phyloP scores from a whole-genome alignment of 2,113 vertebrate genomes.

The Pampusana beccarii region DNA sequence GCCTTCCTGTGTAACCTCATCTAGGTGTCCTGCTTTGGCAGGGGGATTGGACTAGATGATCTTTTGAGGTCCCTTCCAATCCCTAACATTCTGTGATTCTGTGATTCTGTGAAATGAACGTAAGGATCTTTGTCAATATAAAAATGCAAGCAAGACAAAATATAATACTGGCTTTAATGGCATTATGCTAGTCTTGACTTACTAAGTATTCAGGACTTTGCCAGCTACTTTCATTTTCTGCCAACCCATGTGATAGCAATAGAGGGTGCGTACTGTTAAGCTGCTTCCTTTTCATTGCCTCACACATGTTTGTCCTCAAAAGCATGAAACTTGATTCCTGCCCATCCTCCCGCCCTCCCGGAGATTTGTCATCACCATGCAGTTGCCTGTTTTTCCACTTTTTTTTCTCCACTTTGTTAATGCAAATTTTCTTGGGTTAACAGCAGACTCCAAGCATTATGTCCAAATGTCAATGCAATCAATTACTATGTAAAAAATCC shows the following conservation, averaged over 20 bases:
- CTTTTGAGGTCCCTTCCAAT: no score
- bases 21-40: no score
- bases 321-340: not conserved
- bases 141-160: not conserved
- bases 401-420: not conserved
- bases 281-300: not conserved
- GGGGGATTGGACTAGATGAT: no score
- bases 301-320: not conserved
- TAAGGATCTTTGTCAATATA: not conserved
- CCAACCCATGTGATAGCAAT: not conserved
- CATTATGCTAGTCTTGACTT: not conserved
- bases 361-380: not conserved
- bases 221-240: not conserved
- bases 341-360: accelerated
- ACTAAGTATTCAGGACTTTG: no score
- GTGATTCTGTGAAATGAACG: no score
- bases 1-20: no score
- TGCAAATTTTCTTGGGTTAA: not conserved
- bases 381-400: not conserved
- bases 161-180: not conserved
- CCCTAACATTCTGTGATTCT: no score
- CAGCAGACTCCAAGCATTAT: not conserved
- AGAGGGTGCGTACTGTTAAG: not conserved
- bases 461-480: not conserved
- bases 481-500: not conserved